A percentile compares a stretch with the other conserved stretches of the same genome.
phyloP scores from a whole-genome alignment of 2,113 vertebrate genomes.

The Mus musculus region DNA sequence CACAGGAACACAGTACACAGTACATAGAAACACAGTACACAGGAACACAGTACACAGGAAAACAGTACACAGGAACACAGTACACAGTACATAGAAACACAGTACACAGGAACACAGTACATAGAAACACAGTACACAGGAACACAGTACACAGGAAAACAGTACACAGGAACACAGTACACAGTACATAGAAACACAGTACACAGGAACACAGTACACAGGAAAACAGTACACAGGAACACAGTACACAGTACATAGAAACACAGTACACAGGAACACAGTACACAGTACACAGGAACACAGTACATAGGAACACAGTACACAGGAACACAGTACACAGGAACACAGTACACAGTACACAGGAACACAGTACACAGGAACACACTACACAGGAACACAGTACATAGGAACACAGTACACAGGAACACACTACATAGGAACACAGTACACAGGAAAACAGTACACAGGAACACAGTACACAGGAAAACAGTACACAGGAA shows the following conservation, averaged over 20 bases:
- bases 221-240: background rate
- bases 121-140: too few relatives aligned
- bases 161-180: background rate
- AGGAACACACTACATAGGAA: background rate
- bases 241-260: background rate
- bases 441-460: background rate
- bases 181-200: background rate
- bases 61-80: too few relatives aligned
- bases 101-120: too few relatives aligned
- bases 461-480: too few relatives aligned
- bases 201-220: background rate
- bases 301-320: background rate
- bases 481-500: too few relatives aligned
- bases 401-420: background rate
- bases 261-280: background rate
- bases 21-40: too few relatives aligned
- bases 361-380: background rate
- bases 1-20: too few relatives aligned
- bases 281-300: background rate
- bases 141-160: too few relatives aligned
- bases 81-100: too few relatives aligned
- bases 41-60: too few relatives aligned
- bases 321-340: background rate
- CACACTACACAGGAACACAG: background rate
- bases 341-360: background rate